Conservation (phyloP, 2,113 vertebrate species). For the Brienomyrus longianalis region DNA sequence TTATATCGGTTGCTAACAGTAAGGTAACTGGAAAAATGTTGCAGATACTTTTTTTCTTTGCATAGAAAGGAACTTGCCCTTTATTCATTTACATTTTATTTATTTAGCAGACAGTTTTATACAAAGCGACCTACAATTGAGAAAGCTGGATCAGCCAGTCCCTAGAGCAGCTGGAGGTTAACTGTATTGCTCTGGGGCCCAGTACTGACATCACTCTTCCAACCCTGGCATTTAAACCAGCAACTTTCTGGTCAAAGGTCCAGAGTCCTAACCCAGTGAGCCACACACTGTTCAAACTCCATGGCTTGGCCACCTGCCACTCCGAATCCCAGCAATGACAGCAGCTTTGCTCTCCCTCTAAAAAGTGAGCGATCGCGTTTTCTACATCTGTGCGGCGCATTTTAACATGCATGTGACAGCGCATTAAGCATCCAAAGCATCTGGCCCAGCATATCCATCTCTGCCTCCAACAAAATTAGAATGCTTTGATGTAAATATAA, state of each 20-base stretch:
- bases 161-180: not conserved
- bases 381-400: not conserved
- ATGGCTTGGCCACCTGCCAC: not conserved
- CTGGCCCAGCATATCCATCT: not conserved
- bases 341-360: not conserved
- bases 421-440: not conserved
- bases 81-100: not conserved
- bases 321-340: not conserved
- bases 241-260: not conserved
- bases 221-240: not conserved
- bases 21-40: not conserved
- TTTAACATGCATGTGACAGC: not conserved
- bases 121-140: not conserved
- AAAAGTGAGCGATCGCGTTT: not conserved
- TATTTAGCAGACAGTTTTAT: not conserved
- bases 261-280: not conserved
- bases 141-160: not conserved
- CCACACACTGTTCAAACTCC: not conserved
- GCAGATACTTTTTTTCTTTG: not conserved
- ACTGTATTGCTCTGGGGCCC: not conserved
- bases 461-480: not conserved
- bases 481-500: slow-evolving; percentile 9
- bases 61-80: not conserved
- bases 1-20: not conserved
- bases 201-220: not conserved